A percentile compares a stretch with the other conserved stretches of the same genome.
These are phyloP conservation scores for Parapsyche elsis DNA, from an alignment of 1,140 invertebrate genomes.

Conservation along the genomic window DNA sequence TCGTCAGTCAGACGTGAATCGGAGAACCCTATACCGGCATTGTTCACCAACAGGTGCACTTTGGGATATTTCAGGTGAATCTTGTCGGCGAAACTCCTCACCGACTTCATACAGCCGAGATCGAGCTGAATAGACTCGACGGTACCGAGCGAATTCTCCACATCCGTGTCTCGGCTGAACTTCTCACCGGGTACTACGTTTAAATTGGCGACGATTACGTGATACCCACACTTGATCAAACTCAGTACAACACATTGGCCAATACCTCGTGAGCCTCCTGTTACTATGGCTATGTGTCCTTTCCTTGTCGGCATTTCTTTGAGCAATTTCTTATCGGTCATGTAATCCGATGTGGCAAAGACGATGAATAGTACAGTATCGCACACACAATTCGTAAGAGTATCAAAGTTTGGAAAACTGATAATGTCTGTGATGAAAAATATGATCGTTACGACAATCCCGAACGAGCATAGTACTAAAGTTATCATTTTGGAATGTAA, in stretches of 20 bases:
- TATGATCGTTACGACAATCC: neutral
- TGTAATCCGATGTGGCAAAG: neutral
- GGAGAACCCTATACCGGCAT: constrained; percentile 88
- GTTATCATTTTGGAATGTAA: neutral
- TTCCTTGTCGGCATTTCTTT: constrained; percentile 60
- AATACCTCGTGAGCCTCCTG: constrained; percentile 88
- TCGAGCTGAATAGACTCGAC: constrained; percentile 69
- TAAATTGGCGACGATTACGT: constrained; percentile 85
- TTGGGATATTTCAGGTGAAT: constrained; percentile 73
- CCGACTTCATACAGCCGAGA: constrained; percentile 76
- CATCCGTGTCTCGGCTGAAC: constrained; percentile 62
- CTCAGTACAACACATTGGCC: constrained; percentile 84
- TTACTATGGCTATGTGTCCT: constrained; percentile 83
- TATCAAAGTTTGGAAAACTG: neutral
- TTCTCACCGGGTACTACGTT: constrained; percentile 71
- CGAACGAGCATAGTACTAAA: neutral
- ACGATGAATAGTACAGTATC: neutral
- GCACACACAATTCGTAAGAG: neutral
- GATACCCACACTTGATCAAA: constrained; percentile 82
- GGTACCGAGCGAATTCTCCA: constrained; percentile 65
- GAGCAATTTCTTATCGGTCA: too few species aligned
- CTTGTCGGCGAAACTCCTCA: constrained; percentile 77
- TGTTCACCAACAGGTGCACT: constrained; percentile 84
- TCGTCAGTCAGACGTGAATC: constrained; percentile 80
- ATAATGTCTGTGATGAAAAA: neutral